Evolutionary conservation across 2,797 vertebrate species (phyloP).

Genomic region (Sebastes paucispinis): DNA sequence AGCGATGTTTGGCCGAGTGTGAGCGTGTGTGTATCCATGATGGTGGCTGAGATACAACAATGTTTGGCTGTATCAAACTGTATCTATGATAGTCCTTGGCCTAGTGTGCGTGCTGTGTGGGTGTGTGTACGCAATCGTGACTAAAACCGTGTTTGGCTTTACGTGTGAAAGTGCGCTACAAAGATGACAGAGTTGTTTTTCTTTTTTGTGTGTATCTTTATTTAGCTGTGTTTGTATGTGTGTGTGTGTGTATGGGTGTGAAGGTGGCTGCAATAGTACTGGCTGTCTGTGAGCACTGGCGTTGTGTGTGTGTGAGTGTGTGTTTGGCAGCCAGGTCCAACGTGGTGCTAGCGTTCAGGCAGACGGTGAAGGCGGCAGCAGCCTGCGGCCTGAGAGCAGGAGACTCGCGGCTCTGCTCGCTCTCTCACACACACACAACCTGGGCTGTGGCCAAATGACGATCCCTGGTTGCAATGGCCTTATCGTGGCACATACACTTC

Average conservation of each 20-base stretch:
- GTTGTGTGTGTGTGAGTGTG: constrained; percentile 43
- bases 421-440: constrained; percentile 21
- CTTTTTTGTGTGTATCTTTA: constrained; percentile 50
- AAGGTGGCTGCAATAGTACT: constrained; percentile 63
- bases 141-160: constrained; percentile 66
- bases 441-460: constrained; percentile 65
- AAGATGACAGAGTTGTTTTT: constrained; percentile 63
- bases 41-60: constrained; percentile 78
- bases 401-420: constrained; percentile 53
- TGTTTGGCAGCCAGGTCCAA: constrained; percentile 75
- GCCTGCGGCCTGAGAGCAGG: constrained; percentile 73
- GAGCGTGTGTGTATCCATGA: constrained; percentile 64
- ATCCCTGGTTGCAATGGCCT: constrained; percentile 68
- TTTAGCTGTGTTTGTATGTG: constrained; percentile 64
- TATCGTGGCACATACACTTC: constrained; percentile 61
- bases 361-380: constrained; percentile 72
- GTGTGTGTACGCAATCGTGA: constrained; percentile 64
- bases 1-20: constrained; percentile 70
- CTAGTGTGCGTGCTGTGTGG: constrained; percentile 48
- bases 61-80: constrained; percentile 73
- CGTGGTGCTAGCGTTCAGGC: constrained; percentile 70
- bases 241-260: constrained; percentile 57
- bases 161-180: constrained; percentile 63
- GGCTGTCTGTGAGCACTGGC: constrained; percentile 53
- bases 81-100: constrained; percentile 73